Conservation (phyloP, 2,888 invertebrate species). For the Aethes cnicana region DNA sequence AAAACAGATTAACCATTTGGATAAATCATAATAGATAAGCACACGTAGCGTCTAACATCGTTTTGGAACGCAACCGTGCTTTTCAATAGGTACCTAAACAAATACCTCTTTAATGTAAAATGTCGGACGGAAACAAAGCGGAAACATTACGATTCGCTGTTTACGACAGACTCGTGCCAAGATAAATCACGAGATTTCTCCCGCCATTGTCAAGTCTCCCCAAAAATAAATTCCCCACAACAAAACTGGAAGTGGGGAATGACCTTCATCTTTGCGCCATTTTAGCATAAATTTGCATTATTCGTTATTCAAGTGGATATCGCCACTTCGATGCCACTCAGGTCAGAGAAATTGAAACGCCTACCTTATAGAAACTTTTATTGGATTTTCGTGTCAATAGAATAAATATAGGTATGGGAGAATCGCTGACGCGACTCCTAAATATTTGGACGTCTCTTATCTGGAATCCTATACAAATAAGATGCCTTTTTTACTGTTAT, state of each 20-base stretch:
- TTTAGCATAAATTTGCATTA: slow-evolving; percentile 22
- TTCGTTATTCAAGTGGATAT: slow-evolving; percentile 31
- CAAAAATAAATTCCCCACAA: slow-evolving; percentile 17
- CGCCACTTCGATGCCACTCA: slow-evolving; percentile 12
- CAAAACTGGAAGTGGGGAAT: slow-evolving; percentile 2
- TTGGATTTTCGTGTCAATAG: too few relatives aligned
- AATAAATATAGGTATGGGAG: too few relatives aligned
- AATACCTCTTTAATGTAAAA: slow-evolving; percentile 11
- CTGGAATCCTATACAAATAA: too few relatives aligned
- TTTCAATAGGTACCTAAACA: slow-evolving; percentile 1
- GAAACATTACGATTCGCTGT: slow-evolving; percentile 43
- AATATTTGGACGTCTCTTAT: too few relatives aligned
- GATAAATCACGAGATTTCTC: slow-evolving; percentile 38
- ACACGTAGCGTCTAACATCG: too few relatives aligned
- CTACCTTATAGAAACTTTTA: too few relatives aligned
- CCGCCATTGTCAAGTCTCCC: slow-evolving; percentile 31
- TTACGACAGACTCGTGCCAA: slow-evolving; percentile 46
- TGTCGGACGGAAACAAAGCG: slow-evolving; percentile 45
- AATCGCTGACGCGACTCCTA: too few relatives aligned
- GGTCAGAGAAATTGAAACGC: too few relatives aligned
- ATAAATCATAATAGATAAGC: not conserved
- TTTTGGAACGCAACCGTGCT: slow-evolving; percentile 5
- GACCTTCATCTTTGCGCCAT: slow-evolving; percentile 28
- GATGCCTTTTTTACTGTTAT: too few relatives aligned
- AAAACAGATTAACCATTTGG: not conserved